Conservation (phyloP, 2,113 vertebrate genomes). For the Lampris megalopsis region DNA sequence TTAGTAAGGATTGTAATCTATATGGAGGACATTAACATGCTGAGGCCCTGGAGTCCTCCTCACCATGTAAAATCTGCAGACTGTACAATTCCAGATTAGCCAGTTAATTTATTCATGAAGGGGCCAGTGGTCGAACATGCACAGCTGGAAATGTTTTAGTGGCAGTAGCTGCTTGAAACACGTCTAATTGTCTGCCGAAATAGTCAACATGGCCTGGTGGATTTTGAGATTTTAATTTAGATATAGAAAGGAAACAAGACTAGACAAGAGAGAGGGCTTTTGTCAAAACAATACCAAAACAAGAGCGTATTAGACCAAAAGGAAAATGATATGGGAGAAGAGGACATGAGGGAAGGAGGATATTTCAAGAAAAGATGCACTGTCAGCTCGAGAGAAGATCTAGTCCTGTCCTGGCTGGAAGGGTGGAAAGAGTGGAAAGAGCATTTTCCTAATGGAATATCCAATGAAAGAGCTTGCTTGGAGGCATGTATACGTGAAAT, state of each 20-base stretch:
- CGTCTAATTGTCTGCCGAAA: no score
- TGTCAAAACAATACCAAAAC: no score
- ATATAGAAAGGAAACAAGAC: no score
- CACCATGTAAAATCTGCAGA: slow-evolving; percentile 24
- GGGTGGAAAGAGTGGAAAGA: not conserved
- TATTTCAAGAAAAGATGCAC: slow-evolving; percentile 2
- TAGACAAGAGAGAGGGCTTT: no score
- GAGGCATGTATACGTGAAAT: slow-evolving; percentile 5
- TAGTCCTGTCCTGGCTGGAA: not conserved
- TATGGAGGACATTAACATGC: slow-evolving; percentile 65
- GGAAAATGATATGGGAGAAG: not conserved
- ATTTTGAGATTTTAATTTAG: no score
- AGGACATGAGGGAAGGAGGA: not conserved
- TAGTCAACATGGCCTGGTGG: no score
- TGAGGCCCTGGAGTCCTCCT: slow-evolving; percentile 23
- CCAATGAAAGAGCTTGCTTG: no score
- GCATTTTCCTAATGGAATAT: no score
- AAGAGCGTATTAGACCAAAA: slow-evolving; percentile 16
- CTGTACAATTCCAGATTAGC: slow-evolving; percentile 45
- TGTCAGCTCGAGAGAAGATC: slow-evolving; percentile 3
- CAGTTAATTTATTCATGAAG: slow-evolving; percentile 60
- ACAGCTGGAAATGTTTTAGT: slow-evolving; percentile 31
- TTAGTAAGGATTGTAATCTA: slow-evolving; percentile 69
- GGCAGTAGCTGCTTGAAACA: not conserved
- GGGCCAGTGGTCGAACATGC: slow-evolving; percentile 13